phyloP scores from a whole-genome alignment of 2,113 vertebrate genomes.

The Tupaia chinensis region DNA sequence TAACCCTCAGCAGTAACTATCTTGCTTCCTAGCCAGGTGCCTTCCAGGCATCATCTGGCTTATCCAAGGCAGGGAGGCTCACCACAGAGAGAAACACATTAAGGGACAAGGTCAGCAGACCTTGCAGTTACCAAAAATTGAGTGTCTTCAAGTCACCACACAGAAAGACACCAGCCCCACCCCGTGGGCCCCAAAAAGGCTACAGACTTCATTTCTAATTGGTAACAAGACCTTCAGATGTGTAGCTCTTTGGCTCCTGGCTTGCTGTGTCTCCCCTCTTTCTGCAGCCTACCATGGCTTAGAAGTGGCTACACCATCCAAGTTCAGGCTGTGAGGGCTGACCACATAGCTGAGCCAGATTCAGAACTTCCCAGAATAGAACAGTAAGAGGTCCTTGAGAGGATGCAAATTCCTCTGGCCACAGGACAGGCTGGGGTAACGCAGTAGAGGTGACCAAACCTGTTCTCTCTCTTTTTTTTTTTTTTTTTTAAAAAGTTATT shows the following conservation, averaged over 20 bases:
- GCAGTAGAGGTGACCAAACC: rapidly evolving
- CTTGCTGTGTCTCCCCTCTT: neutral
- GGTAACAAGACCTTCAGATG: neutral
- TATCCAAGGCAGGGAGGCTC: neutral
- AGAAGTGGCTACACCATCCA: neutral
- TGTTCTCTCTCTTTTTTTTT: too few relatives aligned
- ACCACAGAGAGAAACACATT: neutral
- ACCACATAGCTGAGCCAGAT: neutral
- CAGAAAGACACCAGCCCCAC: slow-evolving; percentile 6
- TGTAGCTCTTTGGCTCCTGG: neutral
- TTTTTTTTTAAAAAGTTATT: too few relatives aligned
- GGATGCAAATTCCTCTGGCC: neutral
- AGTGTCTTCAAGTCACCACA: slow-evolving; percentile 67
- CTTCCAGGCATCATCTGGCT: neutral
- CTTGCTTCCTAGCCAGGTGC: neutral
- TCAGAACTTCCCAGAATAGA: neutral
- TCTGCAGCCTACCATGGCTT: neutral
- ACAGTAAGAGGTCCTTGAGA: neutral
- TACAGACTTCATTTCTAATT: neutral
- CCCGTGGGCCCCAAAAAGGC: neutral
- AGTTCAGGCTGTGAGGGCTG: neutral
- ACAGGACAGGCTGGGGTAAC: neutral
- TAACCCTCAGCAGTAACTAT: neutral
- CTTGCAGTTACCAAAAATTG: slow-evolving; percentile 64
- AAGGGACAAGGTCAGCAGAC: slow-evolving; percentile 59